These are phyloP conservation scores for Acrocephalus scirpaceus DNA, from an alignment of 2,797 vertebrate species.

Conservation along the genomic window DNA sequence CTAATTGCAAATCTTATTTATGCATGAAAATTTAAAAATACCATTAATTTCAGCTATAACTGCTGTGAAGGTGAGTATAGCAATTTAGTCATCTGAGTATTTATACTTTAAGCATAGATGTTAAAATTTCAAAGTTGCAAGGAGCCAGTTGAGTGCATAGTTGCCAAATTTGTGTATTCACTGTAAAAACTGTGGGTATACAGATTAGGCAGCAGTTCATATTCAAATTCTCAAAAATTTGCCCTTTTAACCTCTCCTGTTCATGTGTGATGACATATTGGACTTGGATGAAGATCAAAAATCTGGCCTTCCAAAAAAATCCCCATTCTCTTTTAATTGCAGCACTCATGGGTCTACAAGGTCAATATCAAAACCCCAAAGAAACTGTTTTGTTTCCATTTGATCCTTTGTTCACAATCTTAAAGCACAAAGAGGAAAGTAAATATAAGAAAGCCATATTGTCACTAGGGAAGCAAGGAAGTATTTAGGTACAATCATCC, in stretches of 20 bases:
- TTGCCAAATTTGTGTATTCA: background rate
- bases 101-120: background rate
- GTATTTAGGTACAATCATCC: background rate
- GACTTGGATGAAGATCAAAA: slow-evolving; percentile 37
- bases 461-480: background rate
- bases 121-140: background rate
- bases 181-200: background rate
- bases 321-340: background rate
- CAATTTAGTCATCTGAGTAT: background rate
- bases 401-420: background rate
- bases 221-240: slow-evolving; percentile 8
- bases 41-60: background rate
- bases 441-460: background rate
- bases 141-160: background rate
- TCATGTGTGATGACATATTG: slow-evolving; percentile 35
- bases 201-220: background rate
- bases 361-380: background rate
- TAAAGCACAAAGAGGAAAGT: background rate
- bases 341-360: background rate
- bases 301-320: background rate
- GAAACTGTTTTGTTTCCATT: background rate
- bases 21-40: background rate
- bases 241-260: slow-evolving; percentile 15
- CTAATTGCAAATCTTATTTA: background rate
- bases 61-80: background rate